A percentile compares a stretch with the other conserved stretches of the same genome.
These are phyloP conservation scores for Chamaedrilus cognettii DNA, from an alignment of 2,888 invertebrate species.

Conservation along the genomic window DNA sequence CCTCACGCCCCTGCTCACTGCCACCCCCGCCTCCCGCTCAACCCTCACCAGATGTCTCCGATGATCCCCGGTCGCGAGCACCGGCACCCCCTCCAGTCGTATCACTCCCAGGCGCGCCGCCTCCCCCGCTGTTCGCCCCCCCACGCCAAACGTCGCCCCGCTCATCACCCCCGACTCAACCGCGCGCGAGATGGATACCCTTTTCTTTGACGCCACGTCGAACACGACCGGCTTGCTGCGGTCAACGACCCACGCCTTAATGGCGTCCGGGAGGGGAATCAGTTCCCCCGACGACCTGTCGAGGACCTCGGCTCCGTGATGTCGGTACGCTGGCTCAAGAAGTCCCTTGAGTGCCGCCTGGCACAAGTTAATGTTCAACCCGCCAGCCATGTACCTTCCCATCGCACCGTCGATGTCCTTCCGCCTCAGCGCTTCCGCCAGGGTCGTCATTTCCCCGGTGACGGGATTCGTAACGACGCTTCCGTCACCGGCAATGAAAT, in stretches of 20 bases:
- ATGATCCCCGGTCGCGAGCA: constrained; percentile 78
- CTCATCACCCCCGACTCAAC: constrained; percentile 79
- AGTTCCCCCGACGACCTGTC: constrained; percentile 78
- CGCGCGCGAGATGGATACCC: constrained; percentile 78
- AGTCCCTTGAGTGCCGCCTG: constrained; percentile 47
- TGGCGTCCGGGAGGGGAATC: constrained; percentile 73
- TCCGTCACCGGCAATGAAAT: constrained; percentile 48
- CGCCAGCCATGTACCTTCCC: constrained; percentile 74
- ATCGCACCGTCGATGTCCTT: constrained; percentile 79
- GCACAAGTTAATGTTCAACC: constrained; percentile 64
- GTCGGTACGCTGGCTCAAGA: constrained; percentile 63
- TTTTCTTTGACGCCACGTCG: constrained; percentile 79
- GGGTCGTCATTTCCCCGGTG: constrained; percentile 43
- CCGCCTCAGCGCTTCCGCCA: constrained; percentile 63
- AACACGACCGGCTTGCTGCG: constrained; percentile 61
- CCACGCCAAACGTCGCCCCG: constrained; percentile 76
- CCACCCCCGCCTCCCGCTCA: constrained; percentile 20
- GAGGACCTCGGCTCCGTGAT: constrained; percentile 77
- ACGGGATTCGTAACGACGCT: constrained; percentile 50
- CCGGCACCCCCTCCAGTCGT: constrained; percentile 84
- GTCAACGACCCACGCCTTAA: constrained; percentile 73
- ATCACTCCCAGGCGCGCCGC: constrained; percentile 65
- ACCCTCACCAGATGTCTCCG: constrained; percentile 59
- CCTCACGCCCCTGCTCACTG: constrained; percentile 22
- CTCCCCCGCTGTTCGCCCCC: constrained; percentile 68